Evolutionary conservation across 2,797 vertebrate species (phyloP).

Genomic region (Propithecus deckenii): DNA sequence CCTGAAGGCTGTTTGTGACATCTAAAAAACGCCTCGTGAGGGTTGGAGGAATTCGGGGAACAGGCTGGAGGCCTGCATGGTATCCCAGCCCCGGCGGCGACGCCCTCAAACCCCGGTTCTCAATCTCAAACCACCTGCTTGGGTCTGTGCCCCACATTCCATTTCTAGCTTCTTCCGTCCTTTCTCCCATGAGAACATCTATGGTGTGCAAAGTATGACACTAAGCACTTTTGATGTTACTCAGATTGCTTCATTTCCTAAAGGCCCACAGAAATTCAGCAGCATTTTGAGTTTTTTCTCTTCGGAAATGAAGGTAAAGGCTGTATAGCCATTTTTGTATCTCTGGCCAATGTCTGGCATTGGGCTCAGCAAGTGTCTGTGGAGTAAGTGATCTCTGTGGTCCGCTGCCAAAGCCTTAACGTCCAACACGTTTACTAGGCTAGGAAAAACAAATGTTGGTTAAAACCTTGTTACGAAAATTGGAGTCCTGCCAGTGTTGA

Average conservation of each 20-base stretch:
- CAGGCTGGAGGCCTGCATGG: background rate
- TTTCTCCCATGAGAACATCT: background rate
- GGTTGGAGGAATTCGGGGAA: background rate
- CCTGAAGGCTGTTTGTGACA: background rate
- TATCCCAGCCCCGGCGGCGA: no score
- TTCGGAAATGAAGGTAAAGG: background rate
- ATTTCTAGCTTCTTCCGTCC: background rate
- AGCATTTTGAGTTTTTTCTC: background rate
- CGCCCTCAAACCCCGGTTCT: background rate
- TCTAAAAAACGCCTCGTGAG: background rate
- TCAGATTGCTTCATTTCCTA: background rate
- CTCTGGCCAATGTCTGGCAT: background rate
- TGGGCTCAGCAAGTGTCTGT: background rate
- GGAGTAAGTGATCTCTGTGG: background rate
- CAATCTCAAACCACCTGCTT: background rate
- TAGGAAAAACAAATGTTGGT: background rate
- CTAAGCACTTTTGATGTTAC: background rate
- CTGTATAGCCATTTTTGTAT: no score
- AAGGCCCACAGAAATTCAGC: background rate
- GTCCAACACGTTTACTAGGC: accelerated
- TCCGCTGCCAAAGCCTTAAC: background rate
- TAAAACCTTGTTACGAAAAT: background rate
- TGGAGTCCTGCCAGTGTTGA: background rate
- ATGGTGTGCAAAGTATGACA: background rate
- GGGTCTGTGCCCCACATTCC: background rate